Conservation (phyloP, 2,113 vertebrate species). For the Rhabdomys dilectus region DNA sequence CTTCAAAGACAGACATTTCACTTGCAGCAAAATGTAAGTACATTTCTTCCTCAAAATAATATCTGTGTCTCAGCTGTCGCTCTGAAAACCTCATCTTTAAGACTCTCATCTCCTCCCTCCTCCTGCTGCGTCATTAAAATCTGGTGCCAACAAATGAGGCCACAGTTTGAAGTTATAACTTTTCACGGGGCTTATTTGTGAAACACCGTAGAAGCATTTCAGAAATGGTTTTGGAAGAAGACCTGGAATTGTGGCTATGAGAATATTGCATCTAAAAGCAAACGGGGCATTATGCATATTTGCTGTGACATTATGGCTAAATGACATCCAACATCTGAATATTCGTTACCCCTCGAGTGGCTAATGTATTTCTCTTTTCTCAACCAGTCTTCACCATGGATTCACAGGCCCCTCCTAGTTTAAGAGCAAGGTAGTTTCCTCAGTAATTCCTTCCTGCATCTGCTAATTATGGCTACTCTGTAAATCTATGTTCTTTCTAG, state of each 20-base stretch:
- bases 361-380: not conserved
- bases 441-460: conserved; percentile 3
- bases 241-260: not conserved
- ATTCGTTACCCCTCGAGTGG: not conserved
- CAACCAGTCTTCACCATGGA: not conserved
- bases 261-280: not conserved
- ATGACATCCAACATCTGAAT: conserved; percentile 18
- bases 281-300: not conserved
- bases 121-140: conserved; percentile 23
- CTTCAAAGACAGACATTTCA: conserved; percentile 75
- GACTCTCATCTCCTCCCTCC: not conserved
- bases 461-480: not conserved
- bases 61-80: conserved; percentile 28
- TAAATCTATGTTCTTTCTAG: conserved; percentile 30
- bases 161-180: not conserved
- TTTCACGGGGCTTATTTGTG: conserved; percentile 25
- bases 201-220: not conserved
- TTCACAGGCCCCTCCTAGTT: not conserved
- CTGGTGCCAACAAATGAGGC: not conserved
- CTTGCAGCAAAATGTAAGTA: conserved; percentile 82
- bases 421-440: not conserved
- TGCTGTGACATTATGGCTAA: not conserved
- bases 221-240: not conserved
- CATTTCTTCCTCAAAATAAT: conserved; percentile 31
- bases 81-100: conserved; percentile 2